Percentiles rank a stretch among this genome's conserved stretches.
These are phyloP conservation scores for Muraenolepis orangiensis DNA, from an alignment of 2,797 vertebrate species.

Conservation along the genomic window DNA sequence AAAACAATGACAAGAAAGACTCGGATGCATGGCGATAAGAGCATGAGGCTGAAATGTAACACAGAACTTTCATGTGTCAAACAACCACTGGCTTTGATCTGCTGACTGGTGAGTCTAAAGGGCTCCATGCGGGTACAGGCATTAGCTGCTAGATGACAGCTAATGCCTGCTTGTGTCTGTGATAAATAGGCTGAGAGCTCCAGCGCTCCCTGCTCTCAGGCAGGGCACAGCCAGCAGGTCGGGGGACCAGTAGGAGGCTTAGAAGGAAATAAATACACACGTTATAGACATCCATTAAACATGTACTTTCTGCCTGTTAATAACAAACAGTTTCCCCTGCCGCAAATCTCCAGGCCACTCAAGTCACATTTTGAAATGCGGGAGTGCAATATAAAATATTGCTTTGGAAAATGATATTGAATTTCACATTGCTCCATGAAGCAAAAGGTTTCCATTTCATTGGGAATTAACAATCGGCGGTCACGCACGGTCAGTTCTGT, in stretches of 20 bases:
- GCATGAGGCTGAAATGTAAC: no score
- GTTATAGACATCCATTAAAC: conserved; percentile 23
- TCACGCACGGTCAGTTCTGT: conserved; percentile 13
- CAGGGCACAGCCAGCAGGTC: conserved; percentile 30
- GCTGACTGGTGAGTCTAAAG: not conserved
- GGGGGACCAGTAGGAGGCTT: conserved; percentile 7
- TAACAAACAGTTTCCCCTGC: conserved; percentile 62
- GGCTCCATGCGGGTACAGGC: conserved; percentile 9
- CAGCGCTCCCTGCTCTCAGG: conserved; percentile 23
- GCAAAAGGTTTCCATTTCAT: conserved; percentile 54
- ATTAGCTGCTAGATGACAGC: conserved; percentile 38
- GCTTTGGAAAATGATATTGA: not conserved
- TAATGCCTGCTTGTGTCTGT: conserved; percentile 17
- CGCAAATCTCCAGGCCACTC: conserved; percentile 53
- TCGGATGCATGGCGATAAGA: conserved; percentile 14
- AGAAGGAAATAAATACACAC: not conserved
- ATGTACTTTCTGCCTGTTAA: conserved; percentile 42
- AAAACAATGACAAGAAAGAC: conserved; percentile 3
- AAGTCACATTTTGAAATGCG: not conserved
- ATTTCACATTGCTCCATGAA: conserved; percentile 53
- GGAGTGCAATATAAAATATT: not conserved
- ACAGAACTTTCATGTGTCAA: no score
- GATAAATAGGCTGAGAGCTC: conserved; percentile 55
- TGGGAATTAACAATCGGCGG: conserved; percentile 50
- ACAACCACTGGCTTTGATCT: not conserved